These are phyloP conservation scores for Hippocampus guttulatus DNA, from an alignment of 2,113 vertebrate species.

Conservation along the genomic window DNA sequence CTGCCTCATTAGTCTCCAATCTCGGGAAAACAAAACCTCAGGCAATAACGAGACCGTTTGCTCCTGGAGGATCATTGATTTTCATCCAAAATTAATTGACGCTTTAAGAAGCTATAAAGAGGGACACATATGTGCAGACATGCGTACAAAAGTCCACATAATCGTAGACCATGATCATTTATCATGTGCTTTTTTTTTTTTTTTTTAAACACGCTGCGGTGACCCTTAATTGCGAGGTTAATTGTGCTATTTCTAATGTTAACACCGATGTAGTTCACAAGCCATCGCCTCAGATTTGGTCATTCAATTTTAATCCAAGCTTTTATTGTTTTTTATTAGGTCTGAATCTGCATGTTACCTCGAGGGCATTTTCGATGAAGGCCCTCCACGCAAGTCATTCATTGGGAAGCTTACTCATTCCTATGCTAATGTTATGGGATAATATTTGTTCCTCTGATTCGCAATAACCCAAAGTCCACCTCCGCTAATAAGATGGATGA, in stretches of 20 bases:
- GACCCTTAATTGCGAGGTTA: slow-evolving; percentile 33
- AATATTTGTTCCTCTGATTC: slow-evolving; percentile 73
- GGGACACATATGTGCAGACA: slow-evolving; percentile 13
- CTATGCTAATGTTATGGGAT: slow-evolving; percentile 69
- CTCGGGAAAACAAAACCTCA: slow-evolving; percentile 40
- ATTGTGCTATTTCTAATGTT: slow-evolving; percentile 25
- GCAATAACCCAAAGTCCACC: slow-evolving; percentile 71
- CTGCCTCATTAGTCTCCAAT: slow-evolving; percentile 44
- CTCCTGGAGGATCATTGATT: slow-evolving; percentile 51
- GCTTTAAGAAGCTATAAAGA: slow-evolving; percentile 20
- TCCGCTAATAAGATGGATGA: slow-evolving; percentile 65
- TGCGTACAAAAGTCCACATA: slow-evolving; percentile 8
- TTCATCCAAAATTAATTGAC: slow-evolving; percentile 41
- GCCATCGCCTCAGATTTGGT: background rate
- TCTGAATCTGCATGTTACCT: slow-evolving; percentile 44
- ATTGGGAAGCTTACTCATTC: slow-evolving; percentile 51
- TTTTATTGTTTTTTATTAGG: slow-evolving; percentile 52
- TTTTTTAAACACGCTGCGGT: background rate
- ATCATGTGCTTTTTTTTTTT: slow-evolving; percentile 4
- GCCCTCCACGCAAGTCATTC: slow-evolving; percentile 56
- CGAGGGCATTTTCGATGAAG: slow-evolving; percentile 53
- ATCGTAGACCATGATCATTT: background rate
- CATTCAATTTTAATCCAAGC: slow-evolving; percentile 57
- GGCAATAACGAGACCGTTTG: slow-evolving; percentile 34
- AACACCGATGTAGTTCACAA: slow-evolving; percentile 6